Conservation (phyloP, 1,140 invertebrate genomes). For the Portunus trituberculatus region DNA sequence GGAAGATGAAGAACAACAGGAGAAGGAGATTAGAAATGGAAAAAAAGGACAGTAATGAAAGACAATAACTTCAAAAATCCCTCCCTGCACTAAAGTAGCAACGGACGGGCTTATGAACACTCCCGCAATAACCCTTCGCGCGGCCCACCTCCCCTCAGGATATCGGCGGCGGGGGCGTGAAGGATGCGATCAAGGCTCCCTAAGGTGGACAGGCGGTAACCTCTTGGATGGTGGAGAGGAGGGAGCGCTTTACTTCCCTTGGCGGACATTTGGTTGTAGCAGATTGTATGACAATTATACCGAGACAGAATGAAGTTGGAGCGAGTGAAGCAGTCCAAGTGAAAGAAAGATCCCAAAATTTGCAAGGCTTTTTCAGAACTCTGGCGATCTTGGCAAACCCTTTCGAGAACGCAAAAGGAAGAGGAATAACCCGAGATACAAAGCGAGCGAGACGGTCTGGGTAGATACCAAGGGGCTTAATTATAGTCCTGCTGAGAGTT, state of each 20-base stretch:
- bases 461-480: slow-evolving; percentile 38
- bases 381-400: neutral
- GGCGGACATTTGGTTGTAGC: too few relatives aligned
- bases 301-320: neutral
- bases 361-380: neutral
- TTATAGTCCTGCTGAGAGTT: slow-evolving; percentile 42
- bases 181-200: neutral
- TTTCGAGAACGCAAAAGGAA: neutral
- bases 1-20: neutral
- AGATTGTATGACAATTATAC: too few relatives aligned
- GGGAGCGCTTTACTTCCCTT: neutral
- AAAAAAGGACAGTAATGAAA: neutral
- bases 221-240: neutral
- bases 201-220: neutral
- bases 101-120: neutral
- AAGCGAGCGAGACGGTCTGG: slow-evolving; percentile 6
- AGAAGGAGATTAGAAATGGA: neutral
- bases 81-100: too few relatives aligned
- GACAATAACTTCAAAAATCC: too few relatives aligned
- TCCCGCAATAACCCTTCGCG: neutral
- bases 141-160: neutral
- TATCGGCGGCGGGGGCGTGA: neutral
- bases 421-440: neutral
- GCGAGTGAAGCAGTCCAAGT: neutral
- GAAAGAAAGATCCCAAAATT: neutral